These are phyloP conservation scores for Microcaecilia unicolor DNA, from an alignment of 2,797 vertebrate species.

Conservation along the genomic window DNA sequence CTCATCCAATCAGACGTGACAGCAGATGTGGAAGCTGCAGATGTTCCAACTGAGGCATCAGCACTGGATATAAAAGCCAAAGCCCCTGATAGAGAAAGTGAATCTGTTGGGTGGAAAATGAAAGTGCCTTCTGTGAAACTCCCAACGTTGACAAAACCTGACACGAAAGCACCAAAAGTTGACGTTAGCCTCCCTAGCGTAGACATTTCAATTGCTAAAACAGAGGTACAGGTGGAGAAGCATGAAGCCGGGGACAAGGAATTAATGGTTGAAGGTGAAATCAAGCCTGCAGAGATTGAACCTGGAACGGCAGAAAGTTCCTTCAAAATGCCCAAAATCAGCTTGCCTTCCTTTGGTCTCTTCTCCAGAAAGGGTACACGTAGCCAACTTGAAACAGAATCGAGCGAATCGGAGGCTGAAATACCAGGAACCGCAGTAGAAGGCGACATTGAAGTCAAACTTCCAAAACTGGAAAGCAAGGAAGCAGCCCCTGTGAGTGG, in stretches of 20 bases:
- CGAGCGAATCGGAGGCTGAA: constrained; percentile 4
- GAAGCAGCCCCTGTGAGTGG: too few species aligned
- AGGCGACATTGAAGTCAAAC: constrained; percentile 20
- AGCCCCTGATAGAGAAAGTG: background rate
- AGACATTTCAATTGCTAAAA: background rate
- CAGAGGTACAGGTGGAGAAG: background rate
- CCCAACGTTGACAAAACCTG: background rate
- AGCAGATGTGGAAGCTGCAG: background rate
- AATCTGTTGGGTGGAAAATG: background rate
- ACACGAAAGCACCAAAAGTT: background rate
- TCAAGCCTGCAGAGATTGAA: background rate
- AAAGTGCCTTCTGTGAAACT: constrained; percentile 5
- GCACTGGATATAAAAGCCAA: constrained; percentile 7
- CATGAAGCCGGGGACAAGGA: constrained; percentile 3
- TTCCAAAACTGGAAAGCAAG: constrained; percentile 32
- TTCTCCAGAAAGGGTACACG: constrained; percentile 33
- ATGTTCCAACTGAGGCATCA: constrained; percentile 5
- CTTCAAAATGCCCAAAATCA: constrained; percentile 41
- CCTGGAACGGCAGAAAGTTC: constrained; percentile 26
- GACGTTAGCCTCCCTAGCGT: background rate
- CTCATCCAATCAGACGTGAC: background rate
- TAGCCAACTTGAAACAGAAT: background rate
- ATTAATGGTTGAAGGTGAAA: background rate
- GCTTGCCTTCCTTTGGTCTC: constrained; percentile 39
- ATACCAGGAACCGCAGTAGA: constrained; percentile 1